Base-by-base conservation (phyloP, 2,113 vertebrate species). In the human (Homo sapiens) region DNA sequence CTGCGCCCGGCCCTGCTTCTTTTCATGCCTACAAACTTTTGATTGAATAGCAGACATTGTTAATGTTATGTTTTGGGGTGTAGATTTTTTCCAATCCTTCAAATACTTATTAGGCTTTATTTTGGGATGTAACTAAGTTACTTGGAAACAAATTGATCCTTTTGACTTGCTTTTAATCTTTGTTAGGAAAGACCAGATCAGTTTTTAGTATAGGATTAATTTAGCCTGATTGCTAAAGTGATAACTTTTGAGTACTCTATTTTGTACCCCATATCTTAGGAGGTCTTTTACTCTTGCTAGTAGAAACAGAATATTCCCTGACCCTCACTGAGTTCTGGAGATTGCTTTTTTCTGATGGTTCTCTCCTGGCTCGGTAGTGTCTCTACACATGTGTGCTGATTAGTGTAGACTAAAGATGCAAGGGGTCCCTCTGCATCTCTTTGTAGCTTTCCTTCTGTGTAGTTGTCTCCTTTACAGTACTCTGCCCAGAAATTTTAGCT, bases 71-170 rank as follows among this genome's bases (percentile, higher is more conserved):
- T 80, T 48, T 40, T n/a, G 32, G 30, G 8, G 3, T 83, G 2
- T 2, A 61, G 38, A 83, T 16, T 61, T 43, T 64, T 85, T 61
- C 40, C 35, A 89, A 38, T 5, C 17, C 30, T 96, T 92, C 64
- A 76, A 64, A 72, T 88, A 48, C 81, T 48, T 90, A 86, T 84
- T 35, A 48, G 55, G n/a, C 0, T 64, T 17, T 64, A 6, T 40
- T 84, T 70, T 25, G 52, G 35, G 13, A 59, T 22, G 20, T 38
- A 76, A 2, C 52, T 66, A 57, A 79, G 10, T 78, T 90, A 72
- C 40, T 89, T 88, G 43, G 52, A 93, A 97, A 88, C 59, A 90
- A 78, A 92, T 40, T 17, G 25, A 79, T 89, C 35, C 32, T 72
- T 89, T 78, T 72, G 50, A 86, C 27, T 90, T 83, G 48, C 23